phyloP scores from a whole-genome alignment of 2,888 invertebrate genomes.

The Thereva nobilitata region DNA sequence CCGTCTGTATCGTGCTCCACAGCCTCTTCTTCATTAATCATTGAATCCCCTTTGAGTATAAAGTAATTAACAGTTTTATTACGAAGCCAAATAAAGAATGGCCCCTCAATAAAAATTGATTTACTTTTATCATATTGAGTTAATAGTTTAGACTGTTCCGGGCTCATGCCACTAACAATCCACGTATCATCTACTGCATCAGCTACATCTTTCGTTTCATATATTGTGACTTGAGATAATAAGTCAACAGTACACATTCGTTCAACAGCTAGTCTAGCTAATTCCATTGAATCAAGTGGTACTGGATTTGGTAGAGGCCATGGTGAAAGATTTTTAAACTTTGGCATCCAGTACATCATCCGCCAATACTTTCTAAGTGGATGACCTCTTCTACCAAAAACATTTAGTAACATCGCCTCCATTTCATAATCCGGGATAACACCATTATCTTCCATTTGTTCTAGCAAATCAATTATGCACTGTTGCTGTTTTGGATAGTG shows the following conservation, averaged over 20 bases:
- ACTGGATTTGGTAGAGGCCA: slow-evolving; percentile 79
- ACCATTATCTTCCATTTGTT: slow-evolving; percentile 93
- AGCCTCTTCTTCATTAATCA: slow-evolving; percentile 53
- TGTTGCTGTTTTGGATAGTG: slow-evolving; percentile 97
- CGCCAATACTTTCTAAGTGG: slow-evolving; percentile 77
- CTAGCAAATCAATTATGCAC: slow-evolving; percentile 84
- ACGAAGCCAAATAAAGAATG: slow-evolving; percentile 78
- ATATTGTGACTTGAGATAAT: slow-evolving; percentile 67
- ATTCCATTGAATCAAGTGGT: slow-evolving; percentile 75
- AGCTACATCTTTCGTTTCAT: slow-evolving; percentile 69
- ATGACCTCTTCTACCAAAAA: slow-evolving; percentile 79
- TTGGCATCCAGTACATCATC: slow-evolving; percentile 92
- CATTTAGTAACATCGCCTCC: slow-evolving; percentile 77
- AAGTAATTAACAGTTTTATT: slow-evolving; percentile 81
- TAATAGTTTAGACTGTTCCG: slow-evolving; percentile 72
- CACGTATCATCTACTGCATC: slow-evolving; percentile 86
- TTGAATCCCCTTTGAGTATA: slow-evolving; percentile 73
- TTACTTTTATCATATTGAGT: slow-evolving; percentile 64
- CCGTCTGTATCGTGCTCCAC: slow-evolving; percentile 71
- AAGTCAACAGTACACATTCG: slow-evolving; percentile 84
- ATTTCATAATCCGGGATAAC: slow-evolving; percentile 92
- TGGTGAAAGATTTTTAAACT: slow-evolving; percentile 87
- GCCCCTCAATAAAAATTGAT: slow-evolving; percentile 84
- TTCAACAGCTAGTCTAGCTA: slow-evolving; percentile 81
- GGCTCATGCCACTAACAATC: slow-evolving; percentile 87